phyloP scores from a whole-genome alignment of 2,113 vertebrate species.

The Ia io region DNA sequence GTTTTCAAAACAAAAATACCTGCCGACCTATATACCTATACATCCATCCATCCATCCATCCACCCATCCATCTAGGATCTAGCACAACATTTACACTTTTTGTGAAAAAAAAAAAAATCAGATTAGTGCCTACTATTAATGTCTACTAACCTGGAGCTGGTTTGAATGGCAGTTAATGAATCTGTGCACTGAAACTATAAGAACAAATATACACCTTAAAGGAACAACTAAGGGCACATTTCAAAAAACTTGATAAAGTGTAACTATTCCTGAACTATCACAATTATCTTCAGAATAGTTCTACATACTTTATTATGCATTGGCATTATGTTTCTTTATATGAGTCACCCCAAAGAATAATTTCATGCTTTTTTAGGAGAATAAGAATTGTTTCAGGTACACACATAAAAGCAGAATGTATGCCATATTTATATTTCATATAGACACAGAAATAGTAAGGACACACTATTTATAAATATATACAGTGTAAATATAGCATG shows the following conservation, averaged over 20 bases:
- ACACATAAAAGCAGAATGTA: background rate
- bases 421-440: background rate
- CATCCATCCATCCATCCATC: background rate
- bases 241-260: background rate
- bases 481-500: rapidly evolving
- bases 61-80: background rate
- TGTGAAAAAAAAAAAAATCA: background rate
- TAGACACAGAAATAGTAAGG: background rate
- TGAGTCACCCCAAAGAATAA: background rate
- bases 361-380: background rate
- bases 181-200: background rate
- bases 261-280: background rate
- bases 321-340: background rate
- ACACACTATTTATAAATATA: background rate
- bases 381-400: background rate
- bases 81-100: background rate
- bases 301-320: background rate
- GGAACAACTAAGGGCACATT: background rate
- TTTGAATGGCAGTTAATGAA: background rate
- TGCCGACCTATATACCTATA: background rate
- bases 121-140: background rate
- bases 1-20: background rate
- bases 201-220: background rate
- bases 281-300: background rate
- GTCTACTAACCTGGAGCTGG: background rate